These are phyloP conservation scores for Zaprionus obscuricornis DNA, from an alignment of 2,888 invertebrate species.

Conservation along the genomic window DNA sequence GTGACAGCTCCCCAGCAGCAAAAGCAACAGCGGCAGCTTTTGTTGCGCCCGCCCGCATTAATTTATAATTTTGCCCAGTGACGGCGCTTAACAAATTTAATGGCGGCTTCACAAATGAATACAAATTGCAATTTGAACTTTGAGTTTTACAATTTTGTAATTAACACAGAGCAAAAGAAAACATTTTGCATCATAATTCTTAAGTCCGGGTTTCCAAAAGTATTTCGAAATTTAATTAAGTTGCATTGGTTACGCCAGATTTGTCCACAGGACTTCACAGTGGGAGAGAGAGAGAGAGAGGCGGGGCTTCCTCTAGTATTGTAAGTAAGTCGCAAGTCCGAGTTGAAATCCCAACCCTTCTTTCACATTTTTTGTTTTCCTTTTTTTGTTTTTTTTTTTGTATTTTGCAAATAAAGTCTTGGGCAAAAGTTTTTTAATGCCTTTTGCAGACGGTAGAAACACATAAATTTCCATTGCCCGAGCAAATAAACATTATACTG, in stretches of 20 bases:
- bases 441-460: slow-evolving; percentile 45
- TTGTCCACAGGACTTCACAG: slow-evolving; percentile 53
- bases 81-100: slow-evolving; percentile 60
- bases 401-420: slow-evolving; percentile 39
- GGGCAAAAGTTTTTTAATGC: slow-evolving; percentile 68
- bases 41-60: slow-evolving; percentile 65
- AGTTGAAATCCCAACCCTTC: slow-evolving; percentile 55
- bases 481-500: slow-evolving; percentile 74
- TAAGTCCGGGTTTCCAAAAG: slow-evolving; percentile 51
- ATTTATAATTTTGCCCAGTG: slow-evolving; percentile 66
- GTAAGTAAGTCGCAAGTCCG: not conserved
- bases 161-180: slow-evolving; percentile 68
- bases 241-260: slow-evolving; percentile 78
- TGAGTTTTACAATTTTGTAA: slow-evolving; percentile 73
- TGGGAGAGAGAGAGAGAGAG: too few relatives aligned
- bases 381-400: slow-evolving; percentile 15
- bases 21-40: slow-evolving; percentile 18
- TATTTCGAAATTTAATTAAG: slow-evolving; percentile 78
- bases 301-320: not conserved
- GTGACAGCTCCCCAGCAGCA: slow-evolving; percentile 53
- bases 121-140: slow-evolving; percentile 78
- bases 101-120: slow-evolving; percentile 72
- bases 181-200: slow-evolving; percentile 75
- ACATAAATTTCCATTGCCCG: slow-evolving; percentile 66
- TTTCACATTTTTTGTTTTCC: too few relatives aligned